Evolutionary conservation across 2,113 vertebrate species (phyloP), one percentile per base, ranked within the genome.

Genomic region (Stigmatopora argus): DNA sequence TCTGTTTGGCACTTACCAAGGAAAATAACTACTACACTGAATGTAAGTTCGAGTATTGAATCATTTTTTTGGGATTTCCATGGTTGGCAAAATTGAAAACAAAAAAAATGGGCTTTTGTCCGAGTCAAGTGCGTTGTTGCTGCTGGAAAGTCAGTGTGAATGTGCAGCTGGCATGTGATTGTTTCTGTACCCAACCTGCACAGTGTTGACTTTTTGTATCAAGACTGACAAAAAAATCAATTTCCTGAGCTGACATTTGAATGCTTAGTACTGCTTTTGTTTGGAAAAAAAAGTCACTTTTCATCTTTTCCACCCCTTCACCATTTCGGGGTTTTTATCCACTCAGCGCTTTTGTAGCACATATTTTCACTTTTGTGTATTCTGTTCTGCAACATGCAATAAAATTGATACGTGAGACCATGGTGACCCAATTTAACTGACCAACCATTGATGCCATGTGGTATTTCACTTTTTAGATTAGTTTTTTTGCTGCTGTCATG

Each of bases 341-440:
- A 19, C 58, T 8, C 23, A 2, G 15, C 23, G 59, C 38, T 86
- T 89, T 89, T 88, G 68, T 86, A 86, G 70, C 80, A 86, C 85
- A 86, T 84, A 82, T 84, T 88, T 89, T 87, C 90, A 90, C 83
- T 91, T 93, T 31, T 93, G 85, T 94, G 92, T 92, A 93, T 92
- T 93, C 89, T 94, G 92, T 96, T 92, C 89, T 90, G 90, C 91
- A 87, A 94, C 92, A 92, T 92, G 93, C 91, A 95, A 95, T 95
- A 95, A 95, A 95, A 94, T 92, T 91, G 89, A 88, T 94, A 91
- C 83, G 85, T 87, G 86, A 49, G 89, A 90, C 10, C 7, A 86
- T 80, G 56, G 44, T 2, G 31, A 9, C 19, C 26, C 26, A 31
- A 45, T 14, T 61, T 14, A 61, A 61, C 44, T 23, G 11, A 21